Base-by-base conservation (phyloP, 2,888 invertebrate genomes). In the Cryptus armator region DNA sequence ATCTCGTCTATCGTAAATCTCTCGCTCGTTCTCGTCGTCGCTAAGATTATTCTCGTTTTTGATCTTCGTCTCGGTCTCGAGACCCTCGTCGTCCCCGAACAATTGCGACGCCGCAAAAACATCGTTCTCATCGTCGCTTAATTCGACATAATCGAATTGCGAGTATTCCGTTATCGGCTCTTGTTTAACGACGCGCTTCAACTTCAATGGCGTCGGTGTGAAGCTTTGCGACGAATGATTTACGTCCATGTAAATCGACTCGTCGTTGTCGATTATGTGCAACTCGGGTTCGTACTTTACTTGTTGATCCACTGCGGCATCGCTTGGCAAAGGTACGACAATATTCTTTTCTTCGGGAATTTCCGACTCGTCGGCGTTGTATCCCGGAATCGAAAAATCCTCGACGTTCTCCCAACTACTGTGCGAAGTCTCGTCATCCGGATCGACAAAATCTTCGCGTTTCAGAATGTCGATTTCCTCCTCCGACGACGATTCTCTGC, bases 121-220 rank as follows among this genome's bases (percentile, higher is more conserved):
- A 62, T 95, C 94, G 88, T 95, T 95, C 91, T 95, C 95, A 71
- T 95, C 95, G 90, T 94, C 95, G 70, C 95, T 95, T 87, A 96
- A 92, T 24, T 95, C 95, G 85, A 96, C 94, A 51, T 94, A 88
- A 92, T 95, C 95, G 24, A 92, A 91, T 74, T 94, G 92, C 68
- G 93, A 92, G 46, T 95, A 89, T 64, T 89, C 87, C 83, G 93
- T 92, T 66, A 94, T 94, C 44, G 89, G 90, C 81, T 94, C 93
- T 64, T 93, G 91, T 48, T 93, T 91, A 12, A 62, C 14, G 82
- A 95, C 32, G 7, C 16, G 68, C 53, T 71, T 81, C 29, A 87
- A 19, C 64, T 87, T 85, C 29, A 84, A 66, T 3, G 85, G 84
- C 7, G 77, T 74, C 14, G 71, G 76, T 0, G 46, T 51, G 0